A percentile compares a stretch with the other conserved stretches of the same genome.
phyloP scores from a whole-genome alignment of 2,797 vertebrate genomes.

The Rhinoraja longicauda region DNA sequence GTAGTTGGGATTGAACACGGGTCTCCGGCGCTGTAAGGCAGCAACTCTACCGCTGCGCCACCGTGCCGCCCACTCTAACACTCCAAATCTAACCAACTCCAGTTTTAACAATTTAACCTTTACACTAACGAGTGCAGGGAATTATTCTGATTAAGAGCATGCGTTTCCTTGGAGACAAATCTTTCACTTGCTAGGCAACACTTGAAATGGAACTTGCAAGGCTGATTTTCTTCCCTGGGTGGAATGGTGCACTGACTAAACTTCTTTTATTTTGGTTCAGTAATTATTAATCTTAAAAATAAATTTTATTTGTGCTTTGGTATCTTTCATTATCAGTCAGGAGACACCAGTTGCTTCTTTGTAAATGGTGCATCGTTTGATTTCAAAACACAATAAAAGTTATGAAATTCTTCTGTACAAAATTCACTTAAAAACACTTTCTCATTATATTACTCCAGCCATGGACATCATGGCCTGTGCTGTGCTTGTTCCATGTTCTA shows the following conservation, averaged over 20 bases:
- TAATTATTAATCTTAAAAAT: conserved; percentile 62
- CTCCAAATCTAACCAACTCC: neutral
- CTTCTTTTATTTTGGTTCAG: conserved; percentile 58
- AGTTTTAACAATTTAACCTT: neutral
- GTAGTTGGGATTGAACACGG: no score
- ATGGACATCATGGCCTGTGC: no score
- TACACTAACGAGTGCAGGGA: neutral
- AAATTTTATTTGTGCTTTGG: conserved; percentile 44
- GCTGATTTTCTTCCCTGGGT: conserved; percentile 58
- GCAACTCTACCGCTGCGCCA: no score
- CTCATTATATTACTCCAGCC: no score
- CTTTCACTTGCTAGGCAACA: conserved; percentile 54
- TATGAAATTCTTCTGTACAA: no score
- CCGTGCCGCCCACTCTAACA: no score
- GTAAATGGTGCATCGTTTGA: neutral
- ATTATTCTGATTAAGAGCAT: conserved; percentile 52
- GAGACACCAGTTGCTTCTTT: neutral
- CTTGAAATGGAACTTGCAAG: conserved; percentile 58
- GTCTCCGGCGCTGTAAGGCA: no score
- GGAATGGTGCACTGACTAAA: conserved; percentile 54
- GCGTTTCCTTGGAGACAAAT: conserved; percentile 62
- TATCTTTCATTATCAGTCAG: conserved; percentile 42
- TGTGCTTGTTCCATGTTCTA: neutral
- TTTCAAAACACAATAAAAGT: no score
- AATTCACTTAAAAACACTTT: no score